Percentiles rank a stretch among this genome's conserved stretches.
These are phyloP conservation scores for Drosophila bunnanda DNA, from an alignment of 2,888 invertebrate genomes.

Conservation along the genomic window DNA sequence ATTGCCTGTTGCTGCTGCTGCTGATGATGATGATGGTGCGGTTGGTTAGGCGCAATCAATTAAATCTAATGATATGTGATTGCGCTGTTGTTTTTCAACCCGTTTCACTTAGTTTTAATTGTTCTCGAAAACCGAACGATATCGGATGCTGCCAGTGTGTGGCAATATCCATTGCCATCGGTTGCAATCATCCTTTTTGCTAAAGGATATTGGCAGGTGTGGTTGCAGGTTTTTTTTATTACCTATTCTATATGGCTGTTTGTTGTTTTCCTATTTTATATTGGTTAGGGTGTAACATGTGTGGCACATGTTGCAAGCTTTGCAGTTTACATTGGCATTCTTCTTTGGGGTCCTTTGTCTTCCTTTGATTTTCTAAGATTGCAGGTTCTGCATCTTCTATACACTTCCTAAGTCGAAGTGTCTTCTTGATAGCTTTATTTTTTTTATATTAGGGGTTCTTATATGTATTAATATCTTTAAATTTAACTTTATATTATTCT, in stretches of 20 bases:
- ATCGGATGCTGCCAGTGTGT: slow-evolving; percentile 4
- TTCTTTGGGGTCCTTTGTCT: neutral
- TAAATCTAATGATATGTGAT: slow-evolving; percentile 61
- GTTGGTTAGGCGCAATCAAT: slow-evolving; percentile 46
- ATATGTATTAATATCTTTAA: neutral
- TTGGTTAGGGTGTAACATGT: neutral
- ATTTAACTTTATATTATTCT: neutral
- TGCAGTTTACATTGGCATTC: neutral
- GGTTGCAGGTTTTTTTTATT: neutral
- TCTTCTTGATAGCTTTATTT: neutral
- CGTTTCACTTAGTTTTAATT: slow-evolving; percentile 21
- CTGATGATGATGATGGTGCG: neutral
- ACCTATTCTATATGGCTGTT: neutral
- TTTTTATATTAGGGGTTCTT: neutral
- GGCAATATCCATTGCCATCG: slow-evolving; percentile 1
- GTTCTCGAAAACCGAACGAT: slow-evolving; percentile 7
- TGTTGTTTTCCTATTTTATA: neutral
- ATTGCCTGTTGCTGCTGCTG: slow-evolving; percentile 38
- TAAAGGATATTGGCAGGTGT: neutral
- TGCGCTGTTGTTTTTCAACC: slow-evolving; percentile 30
- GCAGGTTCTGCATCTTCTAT: neutral
- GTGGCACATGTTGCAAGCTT: neutral
- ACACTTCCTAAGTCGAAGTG: neutral
- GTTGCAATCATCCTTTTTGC: neutral
- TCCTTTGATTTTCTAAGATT: neutral